Conservation (phyloP, 2,797 vertebrate genomes). For the Melanotaenia nigrans region DNA sequence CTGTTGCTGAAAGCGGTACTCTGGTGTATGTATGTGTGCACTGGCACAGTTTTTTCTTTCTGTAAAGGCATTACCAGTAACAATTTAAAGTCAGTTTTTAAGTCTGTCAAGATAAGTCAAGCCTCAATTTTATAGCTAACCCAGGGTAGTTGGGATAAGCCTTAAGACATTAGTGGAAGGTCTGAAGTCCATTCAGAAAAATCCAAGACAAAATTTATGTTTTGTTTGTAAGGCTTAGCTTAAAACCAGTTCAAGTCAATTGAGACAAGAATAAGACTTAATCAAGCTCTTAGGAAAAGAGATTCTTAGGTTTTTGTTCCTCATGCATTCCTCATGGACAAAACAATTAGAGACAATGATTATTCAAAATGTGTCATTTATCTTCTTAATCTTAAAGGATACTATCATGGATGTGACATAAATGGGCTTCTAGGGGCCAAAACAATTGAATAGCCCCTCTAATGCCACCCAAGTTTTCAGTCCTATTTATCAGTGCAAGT, state of each 20-base stretch:
- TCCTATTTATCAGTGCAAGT: neutral
- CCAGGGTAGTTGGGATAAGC: neutral
- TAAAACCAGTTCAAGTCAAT: neutral
- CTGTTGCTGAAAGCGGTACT: neutral
- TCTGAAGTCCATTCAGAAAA: constrained; percentile 2
- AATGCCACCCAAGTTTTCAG: neutral
- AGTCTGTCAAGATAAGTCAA: neutral
- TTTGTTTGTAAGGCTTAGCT: neutral
- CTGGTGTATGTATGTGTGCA: neutral
- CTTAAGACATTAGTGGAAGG: neutral
- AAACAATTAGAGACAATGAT: neutral
- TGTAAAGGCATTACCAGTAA: neutral
- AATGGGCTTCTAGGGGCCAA: neutral
- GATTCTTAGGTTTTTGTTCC: neutral
- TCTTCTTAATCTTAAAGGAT: neutral
- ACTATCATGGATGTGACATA: neutral
- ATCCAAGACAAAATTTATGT: neutral
- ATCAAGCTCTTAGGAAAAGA: neutral
- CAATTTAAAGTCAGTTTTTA: neutral
- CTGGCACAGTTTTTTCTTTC: neutral
- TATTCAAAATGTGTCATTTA: neutral
- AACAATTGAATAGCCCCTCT: neutral
- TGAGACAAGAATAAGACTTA: neutral
- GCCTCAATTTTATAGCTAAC: neutral
- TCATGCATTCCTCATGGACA: neutral